Evolutionary conservation across 2,888 invertebrate species (phyloP).

Genomic region (Troides aeacus): DNA sequence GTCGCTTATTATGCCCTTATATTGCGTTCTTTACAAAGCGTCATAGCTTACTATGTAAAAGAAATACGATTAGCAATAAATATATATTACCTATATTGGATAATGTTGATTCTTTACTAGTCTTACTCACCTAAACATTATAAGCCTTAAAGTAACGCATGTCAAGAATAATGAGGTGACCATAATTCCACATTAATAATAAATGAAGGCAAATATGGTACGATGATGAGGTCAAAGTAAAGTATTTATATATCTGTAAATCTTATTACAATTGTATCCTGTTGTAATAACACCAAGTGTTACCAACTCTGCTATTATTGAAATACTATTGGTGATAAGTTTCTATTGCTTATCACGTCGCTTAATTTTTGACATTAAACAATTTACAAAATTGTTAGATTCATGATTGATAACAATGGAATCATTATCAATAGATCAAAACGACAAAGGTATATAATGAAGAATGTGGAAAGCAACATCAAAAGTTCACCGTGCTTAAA

Average conservation of each 20-base stretch:
- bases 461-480: too few relatives aligned
- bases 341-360: too few relatives aligned
- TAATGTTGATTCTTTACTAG: neutral
- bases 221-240: conserved; percentile 19
- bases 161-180: conserved; percentile 7
- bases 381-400: too few relatives aligned
- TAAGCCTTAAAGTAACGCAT: neutral
- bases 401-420: too few relatives aligned
- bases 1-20: too few relatives aligned
- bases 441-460: too few relatives aligned
- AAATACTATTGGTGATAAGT: neutral
- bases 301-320: neutral
- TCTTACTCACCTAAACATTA: neutral
- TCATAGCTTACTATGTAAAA: too few relatives aligned
- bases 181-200: conserved; percentile 21
- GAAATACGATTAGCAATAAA: neutral
- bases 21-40: too few relatives aligned
- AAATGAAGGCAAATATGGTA: conserved; percentile 25
- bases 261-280: conserved; percentile 26
- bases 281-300: conserved; percentile 20
- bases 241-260: conserved; percentile 11
- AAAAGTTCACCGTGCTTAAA: too few relatives aligned
- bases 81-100: conserved; percentile 1
- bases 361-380: too few relatives aligned
- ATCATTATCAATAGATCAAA: too few relatives aligned